These are phyloP conservation scores for Panthera leo DNA, from an alignment of 2,113 vertebrate genomes.

Conservation along the genomic window DNA sequence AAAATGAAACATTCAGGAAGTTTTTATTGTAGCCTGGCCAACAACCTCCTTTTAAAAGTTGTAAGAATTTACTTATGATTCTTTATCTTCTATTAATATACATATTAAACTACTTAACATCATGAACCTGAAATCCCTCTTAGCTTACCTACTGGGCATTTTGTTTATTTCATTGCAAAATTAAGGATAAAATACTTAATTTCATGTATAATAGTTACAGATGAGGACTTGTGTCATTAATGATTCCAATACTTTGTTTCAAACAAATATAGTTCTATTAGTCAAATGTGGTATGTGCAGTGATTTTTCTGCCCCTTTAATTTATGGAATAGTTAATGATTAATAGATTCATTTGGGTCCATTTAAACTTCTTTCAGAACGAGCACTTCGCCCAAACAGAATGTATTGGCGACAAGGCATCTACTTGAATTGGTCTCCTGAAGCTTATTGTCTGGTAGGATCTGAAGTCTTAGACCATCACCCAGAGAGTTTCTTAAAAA, in stretches of 20 bases:
- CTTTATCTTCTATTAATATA: background rate
- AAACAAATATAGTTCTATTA: background rate
- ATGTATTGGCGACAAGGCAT: constrained; percentile 98
- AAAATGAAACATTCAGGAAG: background rate
- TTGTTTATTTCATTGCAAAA: constrained; percentile 27
- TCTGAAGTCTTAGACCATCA: constrained; percentile 86
- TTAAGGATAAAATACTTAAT: constrained; percentile 9
- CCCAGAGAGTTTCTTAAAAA: constrained; percentile 92
- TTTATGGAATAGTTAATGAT: background rate
- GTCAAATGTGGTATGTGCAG: background rate
- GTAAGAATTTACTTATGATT: constrained; percentile 2
- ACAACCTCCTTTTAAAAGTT: background rate
- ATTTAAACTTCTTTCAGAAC: constrained; percentile 81
- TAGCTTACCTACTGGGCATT: background rate
- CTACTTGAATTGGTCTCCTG: constrained; percentile 95
- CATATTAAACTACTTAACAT: background rate
- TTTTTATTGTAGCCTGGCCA: background rate
- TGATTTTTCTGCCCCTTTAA: background rate
- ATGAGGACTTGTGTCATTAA: background rate
- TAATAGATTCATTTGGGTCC: background rate
- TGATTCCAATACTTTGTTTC: background rate
- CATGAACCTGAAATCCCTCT: background rate
- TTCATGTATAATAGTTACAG: background rate
- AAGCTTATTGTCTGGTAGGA: constrained; percentile 96
- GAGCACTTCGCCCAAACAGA: constrained; percentile 89